phyloP scores from a whole-genome alignment of 53 echinoderm and acorn worm species.

The Holothuria scabra region DNA sequence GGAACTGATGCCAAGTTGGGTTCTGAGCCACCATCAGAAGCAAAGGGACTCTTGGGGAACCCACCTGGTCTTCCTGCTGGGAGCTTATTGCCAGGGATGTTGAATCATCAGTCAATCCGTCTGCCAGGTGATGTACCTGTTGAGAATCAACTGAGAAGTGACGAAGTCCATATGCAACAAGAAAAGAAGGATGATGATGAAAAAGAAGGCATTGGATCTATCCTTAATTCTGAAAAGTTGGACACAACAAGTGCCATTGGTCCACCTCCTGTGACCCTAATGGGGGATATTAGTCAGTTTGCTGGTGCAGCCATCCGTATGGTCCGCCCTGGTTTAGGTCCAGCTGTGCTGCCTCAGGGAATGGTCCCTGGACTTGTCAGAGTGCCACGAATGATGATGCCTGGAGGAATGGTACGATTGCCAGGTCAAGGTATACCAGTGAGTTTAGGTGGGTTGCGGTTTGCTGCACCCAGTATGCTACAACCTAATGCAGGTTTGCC shows the following conservation, averaged over 20 bases:
- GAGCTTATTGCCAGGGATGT: constrained; percentile 4
- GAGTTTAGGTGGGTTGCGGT: constrained; percentile 21
- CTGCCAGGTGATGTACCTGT: not conserved
- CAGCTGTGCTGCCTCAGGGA: constrained; percentile 57
- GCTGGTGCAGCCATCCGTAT: constrained; percentile 63
- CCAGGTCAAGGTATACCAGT: constrained; percentile 42
- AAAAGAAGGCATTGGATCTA: not conserved
- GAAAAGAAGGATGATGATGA: not conserved
- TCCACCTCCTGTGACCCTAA: constrained; percentile 15
- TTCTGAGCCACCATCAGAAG: constrained; percentile 2
- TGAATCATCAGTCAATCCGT: not conserved
- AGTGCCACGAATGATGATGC: constrained; percentile 28
- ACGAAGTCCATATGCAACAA: not conserved
- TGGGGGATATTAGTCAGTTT: constrained; percentile 64
- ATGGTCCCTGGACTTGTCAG: constrained; percentile 38
- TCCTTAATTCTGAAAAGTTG: constrained; percentile 15
- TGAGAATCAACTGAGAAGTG: constrained; percentile 10
- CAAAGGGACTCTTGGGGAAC: constrained; percentile 41
- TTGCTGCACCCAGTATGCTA: constrained; percentile 47
- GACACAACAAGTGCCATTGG: constrained; percentile 11
- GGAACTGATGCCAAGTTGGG: not conserved
- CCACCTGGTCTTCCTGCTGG: constrained; percentile 38
- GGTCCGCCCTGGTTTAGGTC: constrained; percentile 54
- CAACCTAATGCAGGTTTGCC: constrained; percentile 13
- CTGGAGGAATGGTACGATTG: constrained; percentile 38